Percentiles rank a stretch among this genome's conserved stretches.
Evolutionary conservation across 2,113 vertebrate genomes (phyloP).

Genomic region (Anguilla rostrata): DNA sequence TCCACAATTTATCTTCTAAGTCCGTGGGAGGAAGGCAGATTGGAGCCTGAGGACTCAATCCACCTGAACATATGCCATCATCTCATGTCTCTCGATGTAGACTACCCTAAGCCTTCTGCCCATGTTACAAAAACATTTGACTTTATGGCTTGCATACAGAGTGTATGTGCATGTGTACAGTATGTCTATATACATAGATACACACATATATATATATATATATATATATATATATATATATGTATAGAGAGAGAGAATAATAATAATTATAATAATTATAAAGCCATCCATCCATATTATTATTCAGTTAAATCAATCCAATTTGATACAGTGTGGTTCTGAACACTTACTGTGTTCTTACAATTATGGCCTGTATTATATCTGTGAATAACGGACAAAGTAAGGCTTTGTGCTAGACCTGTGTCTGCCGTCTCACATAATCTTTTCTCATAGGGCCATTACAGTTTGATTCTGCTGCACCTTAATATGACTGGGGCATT

Average conservation of each 20-base stretch:
- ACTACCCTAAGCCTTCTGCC: conserved; percentile 63
- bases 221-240: too few species aligned
- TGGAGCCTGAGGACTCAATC: conserved; percentile 76
- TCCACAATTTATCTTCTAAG: conserved; percentile 72
- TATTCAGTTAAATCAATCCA: too few species aligned
- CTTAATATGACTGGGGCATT: not conserved
- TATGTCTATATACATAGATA: not conserved
- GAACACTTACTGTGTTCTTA: not conserved
- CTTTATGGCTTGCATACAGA: conserved; percentile 70
- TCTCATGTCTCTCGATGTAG: conserved; percentile 58
- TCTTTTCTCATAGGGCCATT: not conserved
- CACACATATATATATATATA: too few species aligned
- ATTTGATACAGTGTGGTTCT: not conserved
- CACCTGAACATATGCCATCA: conserved; percentile 73
- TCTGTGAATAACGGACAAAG: not conserved
- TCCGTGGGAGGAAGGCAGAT: conserved; percentile 70
- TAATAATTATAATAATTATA: too few species aligned
- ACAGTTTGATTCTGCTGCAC: not conserved
- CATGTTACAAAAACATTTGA: conserved; percentile 73
- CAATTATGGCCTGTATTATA: not conserved
- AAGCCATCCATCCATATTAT: too few species aligned
- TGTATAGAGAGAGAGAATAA: too few species aligned
- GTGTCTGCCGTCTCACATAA: too few species aligned
- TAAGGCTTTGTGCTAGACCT: not conserved
- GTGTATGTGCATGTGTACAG: conserved; percentile 44